Evolutionary conservation across 2,888 invertebrate species (phyloP).

Genomic region (Cepaea hortensis): DNA sequence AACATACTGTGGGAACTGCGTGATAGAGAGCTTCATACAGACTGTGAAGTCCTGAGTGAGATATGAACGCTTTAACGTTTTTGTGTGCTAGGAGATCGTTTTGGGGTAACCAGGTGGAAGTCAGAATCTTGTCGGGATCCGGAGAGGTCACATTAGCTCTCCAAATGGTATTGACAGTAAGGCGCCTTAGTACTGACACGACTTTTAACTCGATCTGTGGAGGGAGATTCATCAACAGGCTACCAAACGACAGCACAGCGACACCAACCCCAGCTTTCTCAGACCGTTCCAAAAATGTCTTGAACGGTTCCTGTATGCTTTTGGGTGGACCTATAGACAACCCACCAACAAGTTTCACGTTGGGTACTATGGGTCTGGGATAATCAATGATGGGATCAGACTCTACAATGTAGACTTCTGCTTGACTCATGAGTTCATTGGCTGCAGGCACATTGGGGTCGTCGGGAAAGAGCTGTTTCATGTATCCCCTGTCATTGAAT

Average conservation of each 20-base stretch:
- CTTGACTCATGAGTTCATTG: slow-evolving; percentile 25
- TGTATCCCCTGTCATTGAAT: slow-evolving; percentile 10
- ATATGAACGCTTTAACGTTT: background rate
- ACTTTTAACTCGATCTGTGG: background rate
- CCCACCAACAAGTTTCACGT: slow-evolving; percentile 44
- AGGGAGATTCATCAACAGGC: background rate
- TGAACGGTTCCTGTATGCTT: background rate
- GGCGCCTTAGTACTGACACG: background rate
- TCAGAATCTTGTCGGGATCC: slow-evolving; percentile 50
- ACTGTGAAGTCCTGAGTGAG: slow-evolving; percentile 60
- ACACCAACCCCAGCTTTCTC: background rate
- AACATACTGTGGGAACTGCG: slow-evolving; percentile 59
- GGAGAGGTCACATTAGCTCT: slow-evolving; percentile 40
- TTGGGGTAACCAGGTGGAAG: slow-evolving; percentile 58
- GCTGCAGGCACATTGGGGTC: background rate
- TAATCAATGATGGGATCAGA: slow-evolving; percentile 42
- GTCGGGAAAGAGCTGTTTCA: background rate
- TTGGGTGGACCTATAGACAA: slow-evolving; percentile 1
- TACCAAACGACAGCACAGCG: background rate
- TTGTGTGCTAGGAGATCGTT: slow-evolving; percentile 52
- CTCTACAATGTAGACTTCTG: slow-evolving; percentile 17
- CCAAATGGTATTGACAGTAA: background rate
- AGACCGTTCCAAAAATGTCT: background rate
- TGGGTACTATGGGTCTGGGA: slow-evolving; percentile 29
- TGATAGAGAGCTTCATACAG: slow-evolving; percentile 62